These are phyloP conservation scores for Nycteola revayana DNA, from an alignment of 2,888 invertebrate genomes.

Conservation along the genomic window DNA sequence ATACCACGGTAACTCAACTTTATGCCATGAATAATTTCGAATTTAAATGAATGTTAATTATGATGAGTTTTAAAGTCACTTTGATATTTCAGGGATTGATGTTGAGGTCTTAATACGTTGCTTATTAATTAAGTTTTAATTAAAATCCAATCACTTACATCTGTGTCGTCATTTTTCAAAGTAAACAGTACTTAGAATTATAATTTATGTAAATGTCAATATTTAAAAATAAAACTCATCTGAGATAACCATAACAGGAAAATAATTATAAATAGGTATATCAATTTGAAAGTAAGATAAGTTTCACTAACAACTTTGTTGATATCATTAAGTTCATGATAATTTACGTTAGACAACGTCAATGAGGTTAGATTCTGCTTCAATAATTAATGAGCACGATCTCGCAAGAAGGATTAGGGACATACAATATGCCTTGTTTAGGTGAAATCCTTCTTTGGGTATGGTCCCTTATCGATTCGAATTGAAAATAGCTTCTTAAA, in stretches of 20 bases:
- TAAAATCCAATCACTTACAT: slow-evolving; percentile 4
- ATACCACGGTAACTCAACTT: slow-evolving; percentile 70
- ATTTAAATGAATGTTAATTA: slow-evolving; percentile 78
- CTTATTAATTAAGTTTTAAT: slow-evolving; percentile 14
- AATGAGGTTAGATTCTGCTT: slow-evolving; percentile 23
- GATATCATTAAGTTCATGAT: slow-evolving; percentile 19
- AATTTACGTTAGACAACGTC: slow-evolving; percentile 20
- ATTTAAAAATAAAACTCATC: too few relatives aligned
- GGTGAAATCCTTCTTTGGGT: slow-evolving; percentile 17
- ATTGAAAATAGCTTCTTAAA: too few relatives aligned
- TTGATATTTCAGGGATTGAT: slow-evolving; percentile 49
- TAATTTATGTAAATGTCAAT: too few relatives aligned
- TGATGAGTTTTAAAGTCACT: slow-evolving; percentile 67
- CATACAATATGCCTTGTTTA: slow-evolving; percentile 25
- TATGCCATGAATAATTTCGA: slow-evolving; percentile 73
- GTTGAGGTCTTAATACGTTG: slow-evolving; percentile 28
- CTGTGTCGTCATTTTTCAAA: too few relatives aligned
- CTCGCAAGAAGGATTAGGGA: slow-evolving; percentile 32
- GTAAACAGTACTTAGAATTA: too few relatives aligned
- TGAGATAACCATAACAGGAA: too few relatives aligned
- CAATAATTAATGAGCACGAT: slow-evolving; percentile 32
- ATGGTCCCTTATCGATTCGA: slow-evolving; percentile 27
- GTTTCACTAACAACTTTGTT: too few relatives aligned
- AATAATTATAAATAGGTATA: too few relatives aligned
- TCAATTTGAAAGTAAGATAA: too few relatives aligned